Base-by-base conservation (phyloP, 2,113 vertebrate genomes). In the Willisornis vidua region DNA sequence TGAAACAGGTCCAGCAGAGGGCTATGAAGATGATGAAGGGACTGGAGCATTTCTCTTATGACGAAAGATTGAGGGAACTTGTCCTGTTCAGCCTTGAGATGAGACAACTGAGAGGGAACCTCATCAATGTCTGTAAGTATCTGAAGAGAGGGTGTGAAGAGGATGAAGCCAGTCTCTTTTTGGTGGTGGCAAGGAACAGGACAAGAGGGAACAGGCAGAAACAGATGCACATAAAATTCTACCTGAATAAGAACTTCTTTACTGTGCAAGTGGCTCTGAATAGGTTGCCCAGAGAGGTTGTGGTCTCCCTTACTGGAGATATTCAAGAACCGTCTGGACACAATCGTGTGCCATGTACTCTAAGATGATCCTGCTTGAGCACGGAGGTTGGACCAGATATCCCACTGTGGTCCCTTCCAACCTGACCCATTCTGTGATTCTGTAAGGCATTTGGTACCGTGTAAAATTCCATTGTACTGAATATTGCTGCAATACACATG, bases 271-370 rank as follows among this genome's bases (percentile, higher is more conserved):
- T 48, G 17, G 22, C 41, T 0, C 25, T 35, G 25, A 48, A 55
- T 6, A 49, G 24, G 1, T 4, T 48, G 9, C 17, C 9, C n/a
- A 35, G 29, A 68, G 16, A 48, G 3, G 16, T 1, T 46, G 16
- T 41, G n/a, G 9, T 48, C n/a, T 62, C 5, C 25, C 48, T 49
- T 29, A 31, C 14, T 2, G 1, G 55, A 62, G 29, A 31, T 55
- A 55, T 15, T 41, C 14, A 55, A 16, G 41, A 67, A 89, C 3
- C 3, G 2, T 19, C 9, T 2, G 9, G 41, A 55, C 55, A 62
- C 20, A 70, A 16, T 13, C 29, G 17, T 55, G 29, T 55, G 29
- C 41, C 14, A 37, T 11, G 4, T 28, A 20, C 31, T 76, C n/a
- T 70, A 26, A 13, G 25, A 76, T 76, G n/a, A 68, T 6, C 9